Evolutionary conservation across 2,797 vertebrate genomes (phyloP).

Genomic region (Mastacembelus armatus): DNA sequence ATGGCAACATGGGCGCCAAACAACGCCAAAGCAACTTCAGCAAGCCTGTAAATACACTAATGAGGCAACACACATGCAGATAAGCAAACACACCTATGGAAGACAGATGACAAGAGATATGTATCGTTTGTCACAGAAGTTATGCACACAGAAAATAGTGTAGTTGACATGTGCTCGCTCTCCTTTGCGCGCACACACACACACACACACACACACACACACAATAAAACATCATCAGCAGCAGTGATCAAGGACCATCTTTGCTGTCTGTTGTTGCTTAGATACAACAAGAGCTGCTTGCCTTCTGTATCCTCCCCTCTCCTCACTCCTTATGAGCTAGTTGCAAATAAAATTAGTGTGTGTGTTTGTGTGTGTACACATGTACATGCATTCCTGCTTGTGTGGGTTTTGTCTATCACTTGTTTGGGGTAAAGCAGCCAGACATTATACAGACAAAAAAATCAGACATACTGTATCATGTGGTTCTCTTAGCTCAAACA

Average conservation of each 20-base stretch:
- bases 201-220: slow-evolving; percentile 3
- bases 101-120: not conserved
- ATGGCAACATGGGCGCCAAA: slow-evolving; percentile 64
- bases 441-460: not conserved
- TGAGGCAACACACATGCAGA: slow-evolving; percentile 8
- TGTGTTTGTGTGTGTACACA: slow-evolving; percentile 2
- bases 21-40: slow-evolving; percentile 53
- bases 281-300: slow-evolving; percentile 79
- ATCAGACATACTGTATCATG: not conserved
- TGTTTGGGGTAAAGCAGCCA: slow-evolving; percentile 17
- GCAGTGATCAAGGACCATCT: slow-evolving; percentile 72
- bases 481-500: not conserved
- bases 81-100: slow-evolving; percentile 6
- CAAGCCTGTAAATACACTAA: slow-evolving; percentile 45
- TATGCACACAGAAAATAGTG: not conserved
- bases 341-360: slow-evolving; percentile 55
- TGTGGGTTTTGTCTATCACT: slow-evolving; percentile 19
- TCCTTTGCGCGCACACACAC: slow-evolving; percentile 13
- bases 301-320: slow-evolving; percentile 62
- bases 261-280: slow-evolving; percentile 81
- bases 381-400: slow-evolving; percentile 1
- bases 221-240: slow-evolving; percentile 63
- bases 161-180: not conserved
- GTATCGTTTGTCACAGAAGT: not conserved
- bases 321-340: slow-evolving; percentile 53